phyloP scores from a whole-genome alignment of 2,113 vertebrate genomes.

The Condylura cristata region DNA sequence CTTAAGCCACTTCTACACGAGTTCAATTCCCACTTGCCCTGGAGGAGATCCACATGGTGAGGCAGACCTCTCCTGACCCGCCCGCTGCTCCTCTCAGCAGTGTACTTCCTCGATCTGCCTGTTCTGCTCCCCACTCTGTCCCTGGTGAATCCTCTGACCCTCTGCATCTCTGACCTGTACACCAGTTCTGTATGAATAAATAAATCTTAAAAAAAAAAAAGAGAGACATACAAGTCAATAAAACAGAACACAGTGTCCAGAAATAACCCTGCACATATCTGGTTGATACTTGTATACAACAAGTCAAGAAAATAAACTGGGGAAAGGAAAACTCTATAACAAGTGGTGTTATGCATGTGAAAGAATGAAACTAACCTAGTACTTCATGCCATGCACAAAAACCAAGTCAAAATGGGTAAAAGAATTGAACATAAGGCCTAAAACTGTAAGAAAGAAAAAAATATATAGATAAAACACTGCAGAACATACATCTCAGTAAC shows the following conservation, averaged over 20 bases:
- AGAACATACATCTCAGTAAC: no score
- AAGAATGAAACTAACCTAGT: background rate
- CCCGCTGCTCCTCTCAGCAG: no score
- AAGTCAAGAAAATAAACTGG: background rate
- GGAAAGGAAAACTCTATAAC: background rate
- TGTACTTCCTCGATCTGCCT: no score
- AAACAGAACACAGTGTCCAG: background rate
- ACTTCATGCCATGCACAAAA: background rate
- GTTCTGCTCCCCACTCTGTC: no score
- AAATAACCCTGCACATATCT: background rate
- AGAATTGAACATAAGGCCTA: background rate
- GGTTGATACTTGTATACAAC: background rate
- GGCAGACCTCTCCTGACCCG: no score
- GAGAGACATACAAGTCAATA: background rate
- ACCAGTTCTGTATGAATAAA: no score
- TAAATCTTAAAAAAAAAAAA: background rate
- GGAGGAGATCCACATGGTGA: no score
- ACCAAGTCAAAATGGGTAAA: background rate
- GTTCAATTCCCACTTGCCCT: no score
- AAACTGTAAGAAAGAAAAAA: background rate
- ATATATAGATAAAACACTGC: background rate
- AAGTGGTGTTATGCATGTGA: background rate
- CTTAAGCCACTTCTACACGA: no score
- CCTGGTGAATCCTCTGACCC: no score
- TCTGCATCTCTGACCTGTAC: no score